Conservation (phyloP, 2,888 invertebrate species). For the Mesorhabditis sp. region DNA sequence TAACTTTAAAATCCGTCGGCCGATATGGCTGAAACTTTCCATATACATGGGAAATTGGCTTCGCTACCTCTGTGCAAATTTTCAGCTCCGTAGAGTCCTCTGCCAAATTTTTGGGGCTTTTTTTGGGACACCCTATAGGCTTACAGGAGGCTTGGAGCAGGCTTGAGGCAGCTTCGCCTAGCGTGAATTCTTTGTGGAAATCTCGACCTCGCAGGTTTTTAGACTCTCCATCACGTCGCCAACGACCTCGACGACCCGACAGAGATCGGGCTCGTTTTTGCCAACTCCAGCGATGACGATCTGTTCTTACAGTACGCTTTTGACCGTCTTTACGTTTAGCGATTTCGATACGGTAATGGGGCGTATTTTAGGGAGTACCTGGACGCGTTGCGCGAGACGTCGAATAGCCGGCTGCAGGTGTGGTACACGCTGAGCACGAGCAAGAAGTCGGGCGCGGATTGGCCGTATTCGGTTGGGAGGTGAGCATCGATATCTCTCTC, state of each 20-base stretch:
- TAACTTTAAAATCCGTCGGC: too few relatives aligned
- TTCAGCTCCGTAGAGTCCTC: too few relatives aligned
- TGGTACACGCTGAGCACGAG: conserved; percentile 5
- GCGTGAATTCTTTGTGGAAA: too few relatives aligned
- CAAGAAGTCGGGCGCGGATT: neutral
- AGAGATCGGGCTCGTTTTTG: neutral
- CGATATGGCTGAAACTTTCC: too few relatives aligned
- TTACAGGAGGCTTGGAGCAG: too few relatives aligned
- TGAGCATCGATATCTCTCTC: neutral
- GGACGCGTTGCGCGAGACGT: neutral
- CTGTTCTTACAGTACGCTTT: neutral
- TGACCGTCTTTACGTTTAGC: neutral
- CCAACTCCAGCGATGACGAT: neutral
- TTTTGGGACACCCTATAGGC: too few relatives aligned
- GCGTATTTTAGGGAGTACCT: neutral
- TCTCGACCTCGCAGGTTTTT: neutral
- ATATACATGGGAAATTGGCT: too few relatives aligned
- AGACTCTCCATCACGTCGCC: neutral
- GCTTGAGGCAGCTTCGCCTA: too few relatives aligned
- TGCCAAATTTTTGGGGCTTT: too few relatives aligned
- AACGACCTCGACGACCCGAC: conserved; percentile 4
- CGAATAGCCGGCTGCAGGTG: neutral
- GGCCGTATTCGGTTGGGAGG: neutral
- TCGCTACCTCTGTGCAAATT: too few relatives aligned
- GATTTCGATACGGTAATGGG: neutral